Conservation (phyloP, 1,140 invertebrate genomes). For the Chrysopa pallens region DNA sequence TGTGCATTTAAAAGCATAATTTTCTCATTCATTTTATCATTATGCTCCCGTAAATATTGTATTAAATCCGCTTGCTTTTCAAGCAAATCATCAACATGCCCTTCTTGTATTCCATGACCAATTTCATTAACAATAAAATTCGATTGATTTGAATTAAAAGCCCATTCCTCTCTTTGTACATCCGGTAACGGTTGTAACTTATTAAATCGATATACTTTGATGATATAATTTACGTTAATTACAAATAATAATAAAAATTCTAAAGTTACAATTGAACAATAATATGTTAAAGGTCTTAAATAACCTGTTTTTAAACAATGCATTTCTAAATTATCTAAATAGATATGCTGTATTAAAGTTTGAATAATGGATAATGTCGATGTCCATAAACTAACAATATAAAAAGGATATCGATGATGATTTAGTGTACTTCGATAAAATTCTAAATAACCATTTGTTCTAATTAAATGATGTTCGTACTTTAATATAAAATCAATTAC, state of each 20-base stretch:
- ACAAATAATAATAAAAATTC: constrained; percentile 33
- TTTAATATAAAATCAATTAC: constrained; percentile 35
- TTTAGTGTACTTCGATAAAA: constrained; percentile 42
- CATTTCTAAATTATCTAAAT: constrained; percentile 33
- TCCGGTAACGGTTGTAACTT: constrained; percentile 31
- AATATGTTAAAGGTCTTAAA: constrained; percentile 35
- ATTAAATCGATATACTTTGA: constrained; percentile 37
- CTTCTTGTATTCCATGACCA: constrained; percentile 31
- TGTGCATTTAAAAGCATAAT: constrained; percentile 23
- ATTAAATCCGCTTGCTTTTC: constrained; percentile 41
- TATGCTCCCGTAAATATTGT: constrained; percentile 27
- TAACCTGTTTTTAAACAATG: constrained; percentile 34
- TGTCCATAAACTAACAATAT: constrained; percentile 42
- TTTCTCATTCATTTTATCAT: constrained; percentile 25
- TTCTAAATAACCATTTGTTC: constrained; percentile 42
- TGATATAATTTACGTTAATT: constrained; percentile 36
- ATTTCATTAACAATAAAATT: constrained; percentile 30
- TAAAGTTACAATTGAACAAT: constrained; percentile 30
- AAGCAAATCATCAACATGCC: constrained; percentile 36
- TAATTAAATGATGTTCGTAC: constrained; percentile 32
- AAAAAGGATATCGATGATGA: constrained; percentile 37
- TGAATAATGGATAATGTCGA: constrained; percentile 34
- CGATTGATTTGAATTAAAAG: constrained; percentile 25
- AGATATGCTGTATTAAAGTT: constrained; percentile 40
- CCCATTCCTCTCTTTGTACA: constrained; percentile 35